Base-by-base conservation (phyloP, 2,888 invertebrate species). In the Drosophila merina region DNA sequence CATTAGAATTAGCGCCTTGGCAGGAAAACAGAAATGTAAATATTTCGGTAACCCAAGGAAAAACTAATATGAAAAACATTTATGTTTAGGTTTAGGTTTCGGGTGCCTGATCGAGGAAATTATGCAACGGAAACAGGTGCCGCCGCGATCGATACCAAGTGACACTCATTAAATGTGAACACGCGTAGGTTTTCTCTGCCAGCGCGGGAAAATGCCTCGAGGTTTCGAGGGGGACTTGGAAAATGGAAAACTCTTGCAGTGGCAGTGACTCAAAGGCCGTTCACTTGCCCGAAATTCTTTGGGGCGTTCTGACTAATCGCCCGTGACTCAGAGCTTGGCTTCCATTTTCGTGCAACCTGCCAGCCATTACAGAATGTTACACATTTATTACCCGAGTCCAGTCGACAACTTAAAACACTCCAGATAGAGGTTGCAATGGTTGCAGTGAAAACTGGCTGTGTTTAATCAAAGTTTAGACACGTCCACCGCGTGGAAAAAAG, bases 71-170 rank as follows among this genome's bases (percentile, higher is more conserved):
- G 38, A 14, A 47, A 25, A 38, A 36, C 47, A 28, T 26, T 40
- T 14, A 28, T 38, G 48, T 57, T 20, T 20, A 20, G 20, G 20
- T 20, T 20, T 20, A 33, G 33, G 33, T 33, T 47, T 68, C 10
- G 51, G 38, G n/a, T 47, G 55, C 40, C 25, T 60, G 10, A 28
- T 48, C 49, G 60, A 14, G 55, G 36, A 33, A 40, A 49, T 75
- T 73, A 57, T 72, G 79, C 79, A 82, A 79, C 86, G 86, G 81
- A 81, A 81, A 83, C 81, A 81, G 81, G 86, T 81, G 81, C 77
- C 55, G 20, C 45, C 0, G 38, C 28, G 49, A 48, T 77, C 72
- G 74, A 74, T 72, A 10, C 56, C 36, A 52, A 76, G 67, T 77
- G 82, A 73, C 85, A 81, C 45, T 66, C 77, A 72, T 62, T 72